Conservation (phyloP, 2,113 vertebrate species). For the Aleadryas rufinucha region DNA sequence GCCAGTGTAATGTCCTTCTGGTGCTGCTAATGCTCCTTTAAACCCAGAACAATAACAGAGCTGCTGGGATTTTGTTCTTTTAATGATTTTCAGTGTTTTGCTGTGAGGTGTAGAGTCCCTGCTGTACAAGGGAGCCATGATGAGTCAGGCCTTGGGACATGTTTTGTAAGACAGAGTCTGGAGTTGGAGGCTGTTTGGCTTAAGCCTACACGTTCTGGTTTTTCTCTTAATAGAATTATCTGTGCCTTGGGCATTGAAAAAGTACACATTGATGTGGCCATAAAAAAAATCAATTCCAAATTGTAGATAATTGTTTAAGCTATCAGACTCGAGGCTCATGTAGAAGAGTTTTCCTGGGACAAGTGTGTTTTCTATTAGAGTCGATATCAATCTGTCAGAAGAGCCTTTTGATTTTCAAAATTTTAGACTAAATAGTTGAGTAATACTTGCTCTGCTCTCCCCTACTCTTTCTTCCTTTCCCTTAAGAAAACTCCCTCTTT, state of each 20-base stretch:
- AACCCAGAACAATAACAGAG: slow-evolving; percentile 18
- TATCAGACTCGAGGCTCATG: slow-evolving; percentile 55
- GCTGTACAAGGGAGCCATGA: neutral
- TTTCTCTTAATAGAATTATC: slow-evolving; percentile 42
- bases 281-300: slow-evolving; percentile 66
- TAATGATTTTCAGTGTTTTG: slow-evolving; percentile 6
- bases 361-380: slow-evolving; percentile 71
- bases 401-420: slow-evolving; percentile 71
- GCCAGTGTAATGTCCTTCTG: neutral
- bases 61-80: neutral
- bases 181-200: slow-evolving; percentile 33
- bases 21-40: slow-evolving; percentile 19
- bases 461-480: slow-evolving; percentile 40
- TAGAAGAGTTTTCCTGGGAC: slow-evolving; percentile 54
- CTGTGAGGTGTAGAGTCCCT: neutral
- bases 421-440: slow-evolving; percentile 74
- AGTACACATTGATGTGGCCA: slow-evolving; percentile 63
- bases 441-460: slow-evolving; percentile 61
- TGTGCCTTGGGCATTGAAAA: slow-evolving; percentile 53
- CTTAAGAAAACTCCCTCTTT: slow-evolving; percentile 64
- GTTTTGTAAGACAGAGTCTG: slow-evolving; percentile 32
- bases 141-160: neutral
- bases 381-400: slow-evolving; percentile 66
- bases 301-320: slow-evolving; percentile 63
- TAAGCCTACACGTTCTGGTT: slow-evolving; percentile 18